A percentile compares a stretch with the other conserved stretches of the same genome.
Evolutionary conservation across 1,140 invertebrate genomes (phyloP).

Genomic region (Drosophila mojavensis): DNA sequence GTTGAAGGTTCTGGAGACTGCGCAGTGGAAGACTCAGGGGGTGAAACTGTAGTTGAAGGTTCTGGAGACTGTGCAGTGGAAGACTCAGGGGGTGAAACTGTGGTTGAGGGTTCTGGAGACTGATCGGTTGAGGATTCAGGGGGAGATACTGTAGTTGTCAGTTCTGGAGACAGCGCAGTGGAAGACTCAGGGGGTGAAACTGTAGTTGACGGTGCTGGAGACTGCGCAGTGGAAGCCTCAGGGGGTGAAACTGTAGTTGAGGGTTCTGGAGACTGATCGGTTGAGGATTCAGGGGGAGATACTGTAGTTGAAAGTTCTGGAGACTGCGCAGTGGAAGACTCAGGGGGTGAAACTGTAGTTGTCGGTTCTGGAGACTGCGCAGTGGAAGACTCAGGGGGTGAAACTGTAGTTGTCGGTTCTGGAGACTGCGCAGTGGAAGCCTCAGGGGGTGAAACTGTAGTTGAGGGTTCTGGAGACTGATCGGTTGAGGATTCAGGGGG

Average conservation of each 20-base stretch:
- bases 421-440: constrained; percentile 21
- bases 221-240: constrained; percentile 4
- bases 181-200: neutral
- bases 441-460: constrained; percentile 3
- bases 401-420: neutral
- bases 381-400: no score
- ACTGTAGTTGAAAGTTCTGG: constrained; percentile 6
- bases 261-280: neutral
- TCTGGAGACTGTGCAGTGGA: neutral
- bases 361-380: neutral
- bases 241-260: neutral
- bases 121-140: constrained; percentile 16
- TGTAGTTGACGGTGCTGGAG: constrained; percentile 37
- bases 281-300: neutral
- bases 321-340: constrained; percentile 16
- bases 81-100: no score
- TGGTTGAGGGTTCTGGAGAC: constrained; percentile 12
- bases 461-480: constrained; percentile 9
- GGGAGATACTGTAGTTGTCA: no score
- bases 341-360: constrained; percentile 6
- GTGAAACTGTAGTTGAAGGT: neutral
- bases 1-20: constrained; percentile 17
- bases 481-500: neutral
- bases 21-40: constrained; percentile 20
- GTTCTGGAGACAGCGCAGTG: neutral